Conservation (phyloP, 1,140 invertebrate species). For the Sycobia sp. region DNA sequence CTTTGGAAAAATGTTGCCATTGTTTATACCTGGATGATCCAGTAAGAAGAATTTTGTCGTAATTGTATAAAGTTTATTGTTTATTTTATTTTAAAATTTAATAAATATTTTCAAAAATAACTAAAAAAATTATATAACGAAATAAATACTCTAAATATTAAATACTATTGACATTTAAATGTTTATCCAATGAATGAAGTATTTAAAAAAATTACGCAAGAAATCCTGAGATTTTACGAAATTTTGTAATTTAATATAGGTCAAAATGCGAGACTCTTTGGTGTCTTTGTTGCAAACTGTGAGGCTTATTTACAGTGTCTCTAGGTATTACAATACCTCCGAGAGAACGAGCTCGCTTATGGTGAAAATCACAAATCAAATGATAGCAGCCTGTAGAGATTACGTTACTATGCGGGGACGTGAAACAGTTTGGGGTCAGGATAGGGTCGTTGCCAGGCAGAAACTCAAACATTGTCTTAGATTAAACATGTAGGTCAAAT, state of each 20-base stretch:
- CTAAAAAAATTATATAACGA: no score
- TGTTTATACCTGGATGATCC: slow-evolving; percentile 91
- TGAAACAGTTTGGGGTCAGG: slow-evolving; percentile 89
- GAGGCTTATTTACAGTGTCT: slow-evolving; percentile 89
- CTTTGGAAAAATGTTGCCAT: slow-evolving; percentile 93
- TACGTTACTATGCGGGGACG: slow-evolving; percentile 86
- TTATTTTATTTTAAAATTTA: no score
- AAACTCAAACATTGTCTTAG: slow-evolving; percentile 87
- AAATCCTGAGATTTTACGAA: no score
- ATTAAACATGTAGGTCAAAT: slow-evolving; percentile 71
- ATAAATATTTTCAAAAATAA: no score
- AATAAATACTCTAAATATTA: no score
- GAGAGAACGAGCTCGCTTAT: slow-evolving; percentile 93
- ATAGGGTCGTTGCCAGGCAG: slow-evolving; percentile 71
- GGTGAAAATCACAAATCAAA: slow-evolving; percentile 97
- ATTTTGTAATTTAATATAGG: slow-evolving; percentile 56
- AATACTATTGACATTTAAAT: no score
- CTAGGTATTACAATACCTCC: slow-evolving; percentile 93
- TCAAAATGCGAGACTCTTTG: slow-evolving; percentile 79
- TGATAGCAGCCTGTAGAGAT: slow-evolving; percentile 92
- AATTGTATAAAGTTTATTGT: no score
- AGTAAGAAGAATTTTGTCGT: no score
- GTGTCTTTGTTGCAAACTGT: slow-evolving; percentile 84
- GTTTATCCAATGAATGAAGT: no score
- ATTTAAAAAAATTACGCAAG: no score